Evolutionary conservation across 2,888 invertebrate genomes (phyloP), one percentile per base, ranked within the genome.

Genomic region (Rapana venosa): DNA sequence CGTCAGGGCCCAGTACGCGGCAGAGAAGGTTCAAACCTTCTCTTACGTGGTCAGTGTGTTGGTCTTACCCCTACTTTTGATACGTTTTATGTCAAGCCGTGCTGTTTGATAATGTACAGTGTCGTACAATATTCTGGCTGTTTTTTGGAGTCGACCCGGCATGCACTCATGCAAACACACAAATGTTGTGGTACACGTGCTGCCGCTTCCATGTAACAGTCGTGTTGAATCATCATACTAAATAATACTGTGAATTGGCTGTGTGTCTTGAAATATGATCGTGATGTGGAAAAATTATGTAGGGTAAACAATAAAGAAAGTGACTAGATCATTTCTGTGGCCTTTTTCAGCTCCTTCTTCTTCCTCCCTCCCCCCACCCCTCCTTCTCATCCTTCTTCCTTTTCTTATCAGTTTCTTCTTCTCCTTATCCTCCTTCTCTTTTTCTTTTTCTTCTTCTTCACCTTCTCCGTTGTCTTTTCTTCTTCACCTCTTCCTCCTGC

Each of bases 1-100:
- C 32, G 86, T 86, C 86, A 86, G 66, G 61, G 86, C 58, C 17
- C 86, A 86, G 26, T 32, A 66, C 66, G 22, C 13, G 66, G 32
- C 32, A 32, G 66, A 84, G 13, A 86, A 86, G 4, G 58, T 66
- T 22, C 86, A 66, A 22, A 86, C 86, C 32, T 86, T 66, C 61
- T 61, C 61, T 56, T 86, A 86, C 22, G 30, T 86, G 4, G 86
- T 86, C 30, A 86, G 86, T 86, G 58, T 22, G 4, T 32, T 11
- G 32, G 32, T 47, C 47, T 47, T 47, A 8, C 47, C 47, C 2
- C 47, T 47, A 47, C 2, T 47, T 5, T 47, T 47, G 47, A 47
- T 47, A 47, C 8, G 47, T 47, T 47, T 47, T 61, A 4, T 20
- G 1, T 15, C 13, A 1, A 22, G 61, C 22, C 13, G 13, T 13